Evolutionary conservation across 1,140 invertebrate genomes (phyloP), one percentile per base, ranked within the genome.

Genomic region (Anastrepha ludens): DNA sequence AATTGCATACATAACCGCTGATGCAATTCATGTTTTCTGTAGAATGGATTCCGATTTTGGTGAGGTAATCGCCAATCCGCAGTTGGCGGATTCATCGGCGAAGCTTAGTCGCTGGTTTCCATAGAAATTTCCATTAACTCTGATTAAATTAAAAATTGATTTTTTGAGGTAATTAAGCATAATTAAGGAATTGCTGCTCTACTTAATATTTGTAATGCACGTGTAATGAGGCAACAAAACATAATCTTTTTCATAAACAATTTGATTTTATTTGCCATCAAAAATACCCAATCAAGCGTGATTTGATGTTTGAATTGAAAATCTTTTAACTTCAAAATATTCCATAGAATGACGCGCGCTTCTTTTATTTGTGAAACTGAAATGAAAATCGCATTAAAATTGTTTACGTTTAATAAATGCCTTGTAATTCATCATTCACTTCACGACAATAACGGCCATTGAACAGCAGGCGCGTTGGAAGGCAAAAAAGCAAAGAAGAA

Each of bases 331-430:
- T 17, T 39, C 3, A 74, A 44, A 74, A n/a, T 44, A 6, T 74
- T 41, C 39, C 13, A 5, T 39, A 74, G 39, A 47, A 74, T 74
- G 5, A 3, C 4, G 4, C 60, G 11, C 0, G 4, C 17, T 9
- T 74, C 4, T 62, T n/a, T 47, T 41, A 17, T 74, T 74, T 74
- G 39, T 3, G 7, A 62, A 17, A 47, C 11, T 74, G 5, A 74
- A 74, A 44, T 47, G 67, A 74, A 70, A 44, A 74, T 74, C 67
- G 41, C 67, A 74, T 74, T 74, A 44, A 74, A 74, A 74, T 47
- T 74, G 67, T 74, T 74, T 74, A 74, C 67, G 67, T 74, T 74
- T 44, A 74, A 74, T 47, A 74, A 74, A 74, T 74, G 67, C 67
- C 41, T 74, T 74, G 67, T 74, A 74, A 74, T 74, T 74, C 67